Percentiles rank a stretch among this genome's conserved stretches.
These are phyloP conservation scores for Mythimna ferrago DNA, from an alignment of 2,888 invertebrate genomes.

Conservation along the genomic window DNA sequence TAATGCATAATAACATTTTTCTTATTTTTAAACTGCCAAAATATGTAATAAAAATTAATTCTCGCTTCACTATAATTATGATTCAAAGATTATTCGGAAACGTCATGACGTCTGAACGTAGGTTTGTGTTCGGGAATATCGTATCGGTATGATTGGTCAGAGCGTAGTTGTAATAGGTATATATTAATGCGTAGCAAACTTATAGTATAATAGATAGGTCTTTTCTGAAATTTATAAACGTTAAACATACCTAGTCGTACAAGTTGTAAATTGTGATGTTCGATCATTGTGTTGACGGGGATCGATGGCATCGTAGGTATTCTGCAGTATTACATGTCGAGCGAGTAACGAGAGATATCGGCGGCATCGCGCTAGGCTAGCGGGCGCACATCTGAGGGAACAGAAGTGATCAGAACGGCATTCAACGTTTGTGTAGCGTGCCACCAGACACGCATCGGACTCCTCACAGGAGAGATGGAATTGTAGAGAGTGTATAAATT, in stretches of 20 bases:
- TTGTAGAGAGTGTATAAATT: constrained; percentile 49
- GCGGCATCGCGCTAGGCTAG: constrained; percentile 25
- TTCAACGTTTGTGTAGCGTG: constrained; percentile 63
- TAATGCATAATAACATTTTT: constrained; percentile 73
- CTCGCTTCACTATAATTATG: constrained; percentile 60
- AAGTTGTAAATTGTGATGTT: constrained; percentile 74
- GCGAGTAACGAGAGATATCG: constrained; percentile 43
- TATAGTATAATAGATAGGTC: constrained; percentile 85
- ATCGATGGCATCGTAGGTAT: constrained; percentile 70
- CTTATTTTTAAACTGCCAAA: constrained; percentile 66
- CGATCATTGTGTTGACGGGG: constrained; percentile 64
- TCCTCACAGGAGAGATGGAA: constrained; percentile 39
- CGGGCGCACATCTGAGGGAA: constrained; percentile 37
- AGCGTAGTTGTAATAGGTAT: constrained; percentile 70
- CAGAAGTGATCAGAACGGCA: constrained; percentile 44
- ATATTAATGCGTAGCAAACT: constrained; percentile 76
- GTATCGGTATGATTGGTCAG: constrained; percentile 75
- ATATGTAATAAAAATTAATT: constrained; percentile 62
- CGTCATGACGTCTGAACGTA: constrained; percentile 49
- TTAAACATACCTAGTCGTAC: constrained; percentile 85
- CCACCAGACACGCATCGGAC: constrained; percentile 48
- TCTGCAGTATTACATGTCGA: constrained; percentile 80
- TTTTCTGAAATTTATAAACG: constrained; percentile 90
- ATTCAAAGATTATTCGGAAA: constrained; percentile 65
- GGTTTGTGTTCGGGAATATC: constrained; percentile 60